These are phyloP conservation scores for Labia minor DNA, from an alignment of 2,888 invertebrate genomes.

Conservation along the genomic window DNA sequence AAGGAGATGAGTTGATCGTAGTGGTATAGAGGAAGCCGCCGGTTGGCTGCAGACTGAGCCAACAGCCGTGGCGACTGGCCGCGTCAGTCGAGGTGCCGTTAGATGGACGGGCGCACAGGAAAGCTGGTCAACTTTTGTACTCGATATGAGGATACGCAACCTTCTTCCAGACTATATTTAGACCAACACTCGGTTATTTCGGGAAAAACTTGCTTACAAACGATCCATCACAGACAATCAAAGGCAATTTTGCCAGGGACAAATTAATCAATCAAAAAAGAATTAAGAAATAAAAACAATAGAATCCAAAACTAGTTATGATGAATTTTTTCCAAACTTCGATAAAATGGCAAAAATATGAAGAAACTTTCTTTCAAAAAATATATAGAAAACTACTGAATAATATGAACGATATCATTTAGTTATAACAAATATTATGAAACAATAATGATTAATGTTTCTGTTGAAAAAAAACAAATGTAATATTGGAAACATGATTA, in stretches of 20 bases:
- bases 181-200: background rate
- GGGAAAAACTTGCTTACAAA: background rate
- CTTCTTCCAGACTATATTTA: background rate
- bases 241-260: background rate
- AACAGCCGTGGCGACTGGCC: background rate
- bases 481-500: no score
- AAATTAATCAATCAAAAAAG: background rate
- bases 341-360: no score
- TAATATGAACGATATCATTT: no score
- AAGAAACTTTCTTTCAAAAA: no score
- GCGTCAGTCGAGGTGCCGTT: background rate
- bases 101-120: background rate
- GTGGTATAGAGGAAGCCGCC: background rate
- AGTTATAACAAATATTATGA: no score
- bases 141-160: background rate
- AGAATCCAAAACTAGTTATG: no score
- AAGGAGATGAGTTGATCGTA: background rate
- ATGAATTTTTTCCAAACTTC: no score
- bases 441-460: no score
- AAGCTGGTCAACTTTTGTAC: slow-evolving; percentile 13
- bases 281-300: no score
- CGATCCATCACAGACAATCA: background rate
- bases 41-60: background rate
- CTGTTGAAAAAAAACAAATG: no score
- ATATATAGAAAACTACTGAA: no score